These are phyloP conservation scores for Conistra vaccinii DNA, from an alignment of 2,888 invertebrate species.

Conservation along the genomic window DNA sequence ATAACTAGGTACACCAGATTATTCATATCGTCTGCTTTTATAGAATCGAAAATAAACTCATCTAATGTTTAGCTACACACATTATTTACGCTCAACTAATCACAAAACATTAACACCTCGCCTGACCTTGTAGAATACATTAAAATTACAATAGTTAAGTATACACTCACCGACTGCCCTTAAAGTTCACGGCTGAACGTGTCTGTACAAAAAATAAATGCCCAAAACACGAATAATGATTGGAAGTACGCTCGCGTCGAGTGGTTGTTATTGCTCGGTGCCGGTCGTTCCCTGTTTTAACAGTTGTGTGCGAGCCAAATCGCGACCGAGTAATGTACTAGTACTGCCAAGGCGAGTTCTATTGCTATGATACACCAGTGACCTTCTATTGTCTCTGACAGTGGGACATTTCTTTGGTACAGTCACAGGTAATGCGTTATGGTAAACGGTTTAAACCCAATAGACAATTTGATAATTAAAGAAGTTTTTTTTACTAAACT, in stretches of 20 bases:
- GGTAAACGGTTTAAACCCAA: slow-evolving; percentile 8
- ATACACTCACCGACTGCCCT: slow-evolving; percentile 47
- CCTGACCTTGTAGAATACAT: slow-evolving; percentile 50
- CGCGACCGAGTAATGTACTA: slow-evolving; percentile 77
- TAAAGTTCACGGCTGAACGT: slow-evolving; percentile 56
- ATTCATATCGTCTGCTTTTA: neutral
- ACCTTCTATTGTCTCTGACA: slow-evolving; percentile 87
- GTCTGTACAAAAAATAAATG: slow-evolving; percentile 59
- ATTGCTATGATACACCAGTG: slow-evolving; percentile 84
- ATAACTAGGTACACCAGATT: neutral
- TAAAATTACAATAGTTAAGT: slow-evolving; percentile 45
- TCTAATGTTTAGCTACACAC: neutral
- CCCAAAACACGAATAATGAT: slow-evolving; percentile 64
- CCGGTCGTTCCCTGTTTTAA: slow-evolving; percentile 68
- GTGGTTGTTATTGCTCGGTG: slow-evolving; percentile 68
- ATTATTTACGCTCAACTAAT: slow-evolving; percentile 29
- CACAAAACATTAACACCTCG: slow-evolving; percentile 18
- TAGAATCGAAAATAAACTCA: slow-evolving; percentile 18
- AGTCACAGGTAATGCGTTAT: slow-evolving; percentile 52
- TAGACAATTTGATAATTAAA: no score
- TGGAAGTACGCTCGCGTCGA: slow-evolving; percentile 60
- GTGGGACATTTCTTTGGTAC: slow-evolving; percentile 77
- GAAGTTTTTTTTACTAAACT: neutral
- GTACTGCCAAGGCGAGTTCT: slow-evolving; percentile 87
- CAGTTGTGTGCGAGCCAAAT: slow-evolving; percentile 85